Conservation (phyloP, 1,140 invertebrate genomes). For the Vollenhovia emeryi region DNA sequence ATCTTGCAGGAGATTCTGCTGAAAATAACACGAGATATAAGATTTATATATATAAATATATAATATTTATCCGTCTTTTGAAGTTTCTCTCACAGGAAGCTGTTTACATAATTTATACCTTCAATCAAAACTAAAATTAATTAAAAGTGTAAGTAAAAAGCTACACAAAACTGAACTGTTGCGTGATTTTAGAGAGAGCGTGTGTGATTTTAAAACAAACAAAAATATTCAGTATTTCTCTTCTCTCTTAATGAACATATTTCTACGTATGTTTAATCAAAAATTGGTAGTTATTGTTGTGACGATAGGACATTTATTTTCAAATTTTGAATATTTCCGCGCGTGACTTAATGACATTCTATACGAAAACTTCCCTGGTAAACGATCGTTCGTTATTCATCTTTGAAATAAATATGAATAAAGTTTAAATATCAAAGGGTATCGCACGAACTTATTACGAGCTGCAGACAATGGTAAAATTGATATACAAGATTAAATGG, state of each 20-base stretch:
- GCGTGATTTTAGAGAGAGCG: too few species aligned
- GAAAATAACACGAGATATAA: not conserved
- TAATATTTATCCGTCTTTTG: not conserved
- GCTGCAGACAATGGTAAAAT: not conserved
- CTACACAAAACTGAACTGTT: too few species aligned
- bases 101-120: not conserved
- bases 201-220: too few species aligned
- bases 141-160: too few species aligned
- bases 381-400: not conserved
- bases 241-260: too few species aligned
- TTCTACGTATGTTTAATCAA: not conserved
- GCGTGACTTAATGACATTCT: not conserved
- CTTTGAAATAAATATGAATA: conserved; percentile 12
- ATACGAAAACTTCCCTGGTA: not conserved
- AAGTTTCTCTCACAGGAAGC: not conserved
- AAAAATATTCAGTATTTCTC: too few species aligned
- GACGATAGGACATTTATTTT: not conserved
- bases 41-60: not conserved
- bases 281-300: not conserved
- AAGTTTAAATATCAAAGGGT: not conserved
- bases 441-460: not conserved
- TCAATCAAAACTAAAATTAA: not conserved
- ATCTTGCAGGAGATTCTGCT: not conserved
- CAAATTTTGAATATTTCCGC: not conserved
- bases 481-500: not conserved